Percentiles rank a stretch among this genome's conserved stretches.
phyloP scores from a whole-genome alignment of 2,888 invertebrate genomes.

The Melikaiella ostensackeni region DNA sequence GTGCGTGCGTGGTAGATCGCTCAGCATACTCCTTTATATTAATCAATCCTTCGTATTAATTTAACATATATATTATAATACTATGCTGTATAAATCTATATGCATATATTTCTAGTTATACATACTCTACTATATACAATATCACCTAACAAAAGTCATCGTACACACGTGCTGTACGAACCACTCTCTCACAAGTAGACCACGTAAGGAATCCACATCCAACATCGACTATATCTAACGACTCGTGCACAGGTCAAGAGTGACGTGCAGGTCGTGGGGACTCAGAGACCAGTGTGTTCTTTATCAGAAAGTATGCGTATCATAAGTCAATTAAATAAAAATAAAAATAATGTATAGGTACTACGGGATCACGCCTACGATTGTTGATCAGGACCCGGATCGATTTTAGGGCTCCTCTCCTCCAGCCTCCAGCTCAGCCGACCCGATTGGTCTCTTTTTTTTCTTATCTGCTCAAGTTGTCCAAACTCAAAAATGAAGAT shows the following conservation, averaged over 20 bases:
- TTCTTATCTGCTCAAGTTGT: conserved; percentile 46
- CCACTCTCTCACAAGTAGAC: conserved; percentile 41
- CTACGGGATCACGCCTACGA: conserved; percentile 57
- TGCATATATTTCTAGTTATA: conserved; percentile 49
- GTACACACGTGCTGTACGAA: conserved; percentile 44
- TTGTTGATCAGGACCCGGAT: conserved; percentile 62
- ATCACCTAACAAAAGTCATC: conserved; percentile 46
- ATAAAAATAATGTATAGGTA: conserved; percentile 58
- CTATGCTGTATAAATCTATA: conserved; percentile 47
- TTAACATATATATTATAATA: conserved; percentile 36
- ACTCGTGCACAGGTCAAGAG: conserved; percentile 40
- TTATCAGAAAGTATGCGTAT: conserved; percentile 27
- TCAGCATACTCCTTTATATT: conserved; percentile 48
- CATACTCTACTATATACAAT: conserved; percentile 48
- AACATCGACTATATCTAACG: conserved; percentile 31
- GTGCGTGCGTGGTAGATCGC: conserved; percentile 66
- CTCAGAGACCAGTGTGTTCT: conserved; percentile 23
- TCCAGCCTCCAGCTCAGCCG: conserved; percentile 64
- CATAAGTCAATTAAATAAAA: conserved; percentile 23
- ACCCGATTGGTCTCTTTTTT: conserved; percentile 49
- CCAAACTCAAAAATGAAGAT: conserved; percentile 39
- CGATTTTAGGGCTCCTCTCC: conserved; percentile 59
- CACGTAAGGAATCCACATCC: conserved; percentile 40
- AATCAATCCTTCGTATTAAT: conserved; percentile 43
- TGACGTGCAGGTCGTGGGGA: conserved; percentile 42